Evolutionary conservation across 1,140 invertebrate species (phyloP), one percentile per base, ranked within the genome.

Genomic region (Panagrolaimus sp.): DNA sequence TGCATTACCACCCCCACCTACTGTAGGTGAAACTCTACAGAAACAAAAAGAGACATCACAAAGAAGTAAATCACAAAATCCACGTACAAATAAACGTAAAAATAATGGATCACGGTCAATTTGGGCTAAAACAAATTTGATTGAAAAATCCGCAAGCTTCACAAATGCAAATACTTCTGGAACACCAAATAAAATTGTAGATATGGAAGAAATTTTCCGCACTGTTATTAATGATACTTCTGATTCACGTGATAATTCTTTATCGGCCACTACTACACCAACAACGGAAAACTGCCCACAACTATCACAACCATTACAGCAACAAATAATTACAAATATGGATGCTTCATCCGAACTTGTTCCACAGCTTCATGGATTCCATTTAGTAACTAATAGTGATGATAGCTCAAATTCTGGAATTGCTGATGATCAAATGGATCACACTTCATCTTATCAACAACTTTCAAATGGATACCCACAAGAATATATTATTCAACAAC

Each of bases 61-160:
- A 57, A 20, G 51, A 11, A 57, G 51, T 27, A 57, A 57, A 20
- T 57, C 51, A 57, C 51, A 57, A 57, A 57, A 57, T 57, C 20
- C 51, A 13, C 20, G 27, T 11, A 27, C 20, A n/a, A 57, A 27
- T 20, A 57, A 57, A 16, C 51, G 51, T 13, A 57, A 57, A 8
- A 48, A 48, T 23, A 57, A 57, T 57, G n/a, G 51, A 3, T 20
- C 51, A 11, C 51, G 51, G 20, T 57, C 51, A 57, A 57, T 57
- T 20, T 57, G 51, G 51, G 27, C 51, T 57, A 38, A 38, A 38
- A 27, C 20, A 11, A 57, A 57, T 20, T 11, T 27, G 13, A 27
- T 57, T 11, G 51, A 57, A 27, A 57, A 57, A 57, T 57, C 51
- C 5, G 51, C 51, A 9, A 57, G 51, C 27, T 20, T 20, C 11